Evolutionary conservation across 2,797 vertebrate genomes (phyloP), one percentile per base, ranked within the genome.

Genomic region (Spheniscus humboldti): DNA sequence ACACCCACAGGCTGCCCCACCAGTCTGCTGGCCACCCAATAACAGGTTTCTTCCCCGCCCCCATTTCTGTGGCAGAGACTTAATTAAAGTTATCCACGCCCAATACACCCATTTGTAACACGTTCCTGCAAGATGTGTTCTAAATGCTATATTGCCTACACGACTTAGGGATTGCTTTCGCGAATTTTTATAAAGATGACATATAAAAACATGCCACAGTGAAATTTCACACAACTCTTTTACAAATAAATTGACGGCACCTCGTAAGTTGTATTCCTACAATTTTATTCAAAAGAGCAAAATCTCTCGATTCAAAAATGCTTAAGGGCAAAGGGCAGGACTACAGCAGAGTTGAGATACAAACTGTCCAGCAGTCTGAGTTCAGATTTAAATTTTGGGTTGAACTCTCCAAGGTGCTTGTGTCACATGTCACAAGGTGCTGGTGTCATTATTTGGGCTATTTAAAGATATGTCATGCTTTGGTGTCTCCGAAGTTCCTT

Each of bases 71-170:
- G 33, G 18, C 2, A 22, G 50, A 79, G 8, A 39, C 31, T 74
- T 27, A 30, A 45, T 35, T 20, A 86, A 79, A 79, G 27, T 84
- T 55, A 52, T 14, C 7, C 45, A 17, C 11, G 79, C 16, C 33
- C 0, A 0, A 22, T n/a, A 43, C 11, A 67, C 11, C 7, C 16
- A 45, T 63, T 63, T 72, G 41, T 39, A 86, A 31, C 27, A 16
- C 7, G 4, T 10, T 88, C 55, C 16, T 23, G 2, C n/a, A 68
- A 82, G 31, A 1, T 25, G 4, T 28, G 10, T 39, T 68, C 20
- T 35, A 83, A 88, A 55, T 25, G 15, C n/a, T 62, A 3, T 62
- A 62, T n/a, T 47, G n/a, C 17, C 57, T 43, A 3, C 35, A 5
- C n/a, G 48, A 57, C 39, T 72, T 33, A n/a, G 28, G 9, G 23